These are phyloP conservation scores for Hemiprocne comata DNA, from an alignment of 2,113 vertebrate genomes.

Conservation along the genomic window DNA sequence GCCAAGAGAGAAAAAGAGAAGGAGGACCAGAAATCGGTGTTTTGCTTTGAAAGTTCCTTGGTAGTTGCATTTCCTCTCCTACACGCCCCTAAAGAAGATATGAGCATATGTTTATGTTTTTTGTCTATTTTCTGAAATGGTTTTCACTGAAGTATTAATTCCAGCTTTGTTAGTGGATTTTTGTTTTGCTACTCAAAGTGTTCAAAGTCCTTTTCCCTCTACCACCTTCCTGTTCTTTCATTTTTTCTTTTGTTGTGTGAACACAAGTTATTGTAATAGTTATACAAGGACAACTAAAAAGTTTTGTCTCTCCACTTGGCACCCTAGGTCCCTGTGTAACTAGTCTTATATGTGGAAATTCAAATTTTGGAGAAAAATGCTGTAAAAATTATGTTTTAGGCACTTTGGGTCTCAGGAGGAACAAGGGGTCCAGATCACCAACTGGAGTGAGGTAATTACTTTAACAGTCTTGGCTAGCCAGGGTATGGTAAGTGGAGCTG, in stretches of 20 bases:
- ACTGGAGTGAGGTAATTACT: not conserved
- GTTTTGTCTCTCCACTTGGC: not conserved
- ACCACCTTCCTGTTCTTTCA: not conserved
- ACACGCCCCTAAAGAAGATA: not conserved
- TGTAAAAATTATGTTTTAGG: not conserved
- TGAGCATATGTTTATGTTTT: constrained; percentile 28
- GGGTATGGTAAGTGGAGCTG: not conserved
- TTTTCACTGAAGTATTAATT: not conserved
- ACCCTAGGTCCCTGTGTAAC: not conserved
- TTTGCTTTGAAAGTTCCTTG: constrained; percentile 17
- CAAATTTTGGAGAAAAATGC: not conserved
- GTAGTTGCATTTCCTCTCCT: not conserved
- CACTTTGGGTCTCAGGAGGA: not conserved
- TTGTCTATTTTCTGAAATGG: not conserved
- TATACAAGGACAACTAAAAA: not conserved
- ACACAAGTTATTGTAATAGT: not conserved
- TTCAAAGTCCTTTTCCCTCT: not conserved
- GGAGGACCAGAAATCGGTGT: constrained; percentile 54
- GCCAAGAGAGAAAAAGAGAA: constrained; percentile 21
- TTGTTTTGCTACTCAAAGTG: not conserved
- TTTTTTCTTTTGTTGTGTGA: not conserved
- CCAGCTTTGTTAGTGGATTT: not conserved
- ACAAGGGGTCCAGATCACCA: not conserved
- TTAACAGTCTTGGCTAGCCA: not conserved
- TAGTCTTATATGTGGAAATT: not conserved